These are phyloP conservation scores for Leptopilina boulardi DNA, from an alignment of 1,140 invertebrate genomes.

Conservation along the genomic window DNA sequence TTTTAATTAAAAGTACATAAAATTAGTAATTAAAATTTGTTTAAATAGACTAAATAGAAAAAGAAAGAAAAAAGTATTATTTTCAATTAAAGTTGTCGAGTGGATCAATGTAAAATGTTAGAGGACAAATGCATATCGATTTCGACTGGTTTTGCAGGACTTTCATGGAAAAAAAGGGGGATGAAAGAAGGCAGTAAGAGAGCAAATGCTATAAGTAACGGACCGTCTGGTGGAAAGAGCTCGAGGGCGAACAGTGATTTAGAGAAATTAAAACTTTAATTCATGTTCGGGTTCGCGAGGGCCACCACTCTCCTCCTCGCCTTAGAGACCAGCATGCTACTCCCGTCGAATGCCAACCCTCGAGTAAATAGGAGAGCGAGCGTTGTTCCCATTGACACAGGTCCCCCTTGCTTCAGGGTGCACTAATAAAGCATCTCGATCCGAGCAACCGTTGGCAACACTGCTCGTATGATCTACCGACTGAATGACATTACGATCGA, in stretches of 20 bases:
- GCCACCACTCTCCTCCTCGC: slow-evolving; percentile 47
- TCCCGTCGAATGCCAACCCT: slow-evolving; percentile 59
- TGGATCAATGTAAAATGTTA: slow-evolving; percentile 45
- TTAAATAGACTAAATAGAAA: too few species aligned
- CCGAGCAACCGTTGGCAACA: slow-evolving; percentile 49
- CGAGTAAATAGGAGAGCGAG: slow-evolving; percentile 67
- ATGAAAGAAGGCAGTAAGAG: slow-evolving; percentile 69
- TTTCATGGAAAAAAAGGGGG: slow-evolving; percentile 36
- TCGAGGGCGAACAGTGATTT: slow-evolving; percentile 74
- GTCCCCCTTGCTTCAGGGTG: slow-evolving; percentile 58
- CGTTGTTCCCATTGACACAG: slow-evolving; percentile 67
- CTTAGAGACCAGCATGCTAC: slow-evolving; percentile 52
- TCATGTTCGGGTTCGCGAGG: slow-evolving; percentile 72
- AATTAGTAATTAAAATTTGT: too few species aligned
- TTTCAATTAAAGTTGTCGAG: slow-evolving; percentile 36
- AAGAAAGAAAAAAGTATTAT: too few species aligned
- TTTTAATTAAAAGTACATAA: too few species aligned
- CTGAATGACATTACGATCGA: slow-evolving; percentile 46
- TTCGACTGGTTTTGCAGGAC: slow-evolving; percentile 48
- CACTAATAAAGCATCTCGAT: slow-evolving; percentile 67
- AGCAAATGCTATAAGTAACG: slow-evolving; percentile 75
- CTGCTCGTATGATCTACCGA: slow-evolving; percentile 53
- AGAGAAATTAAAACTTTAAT: slow-evolving; percentile 78
- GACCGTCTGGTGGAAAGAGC: slow-evolving; percentile 73
- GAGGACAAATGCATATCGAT: slow-evolving; percentile 68